phyloP scores from a whole-genome alignment of 1,140 invertebrate species.

The Euwallacea similis region DNA sequence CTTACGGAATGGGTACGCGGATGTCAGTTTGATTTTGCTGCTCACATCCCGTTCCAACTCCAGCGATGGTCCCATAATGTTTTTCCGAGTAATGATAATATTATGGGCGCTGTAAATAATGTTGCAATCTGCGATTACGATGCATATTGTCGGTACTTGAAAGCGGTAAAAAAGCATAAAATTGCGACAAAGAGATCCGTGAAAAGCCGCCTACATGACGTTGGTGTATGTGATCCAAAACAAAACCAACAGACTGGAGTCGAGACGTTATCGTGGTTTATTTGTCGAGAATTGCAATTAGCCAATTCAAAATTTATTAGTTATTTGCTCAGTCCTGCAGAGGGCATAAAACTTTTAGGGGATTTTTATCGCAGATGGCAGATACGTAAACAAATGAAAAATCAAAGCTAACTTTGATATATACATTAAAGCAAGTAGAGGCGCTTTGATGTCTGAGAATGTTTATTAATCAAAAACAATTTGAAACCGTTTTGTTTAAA shows the following conservation, averaged over 20 bases:
- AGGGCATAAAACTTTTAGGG: slow-evolving; percentile 29
- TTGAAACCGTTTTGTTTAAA: slow-evolving; percentile 29
- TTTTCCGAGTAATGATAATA: too few relatives aligned
- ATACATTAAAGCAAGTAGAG: slow-evolving; percentile 28
- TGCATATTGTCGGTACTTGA: neutral
- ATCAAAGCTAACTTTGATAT: slow-evolving; percentile 35
- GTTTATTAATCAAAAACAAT: slow-evolving; percentile 35
- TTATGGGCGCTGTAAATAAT: too few relatives aligned
- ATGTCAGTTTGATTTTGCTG: too few relatives aligned
- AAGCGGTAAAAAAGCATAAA: slow-evolving; percentile 1
- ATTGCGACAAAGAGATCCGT: neutral
- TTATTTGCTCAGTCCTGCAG: slow-evolving; percentile 26
- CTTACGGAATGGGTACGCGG: too few relatives aligned
- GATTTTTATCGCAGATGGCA: slow-evolving; percentile 35
- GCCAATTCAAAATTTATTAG: slow-evolving; percentile 21
- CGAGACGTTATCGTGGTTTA: neutral
- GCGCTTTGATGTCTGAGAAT: slow-evolving; percentile 36
- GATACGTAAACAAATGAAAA: slow-evolving; percentile 35
- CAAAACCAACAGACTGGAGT: neutral
- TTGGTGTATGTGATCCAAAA: neutral
- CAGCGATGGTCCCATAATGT: too few relatives aligned
- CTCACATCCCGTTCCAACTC: too few relatives aligned
- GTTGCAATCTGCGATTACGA: too few relatives aligned
- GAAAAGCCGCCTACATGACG: neutral
- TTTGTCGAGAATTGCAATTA: slow-evolving; percentile 18